phyloP scores from a whole-genome alignment of 2,797 vertebrate species.

The Borostomias antarcticus region DNA sequence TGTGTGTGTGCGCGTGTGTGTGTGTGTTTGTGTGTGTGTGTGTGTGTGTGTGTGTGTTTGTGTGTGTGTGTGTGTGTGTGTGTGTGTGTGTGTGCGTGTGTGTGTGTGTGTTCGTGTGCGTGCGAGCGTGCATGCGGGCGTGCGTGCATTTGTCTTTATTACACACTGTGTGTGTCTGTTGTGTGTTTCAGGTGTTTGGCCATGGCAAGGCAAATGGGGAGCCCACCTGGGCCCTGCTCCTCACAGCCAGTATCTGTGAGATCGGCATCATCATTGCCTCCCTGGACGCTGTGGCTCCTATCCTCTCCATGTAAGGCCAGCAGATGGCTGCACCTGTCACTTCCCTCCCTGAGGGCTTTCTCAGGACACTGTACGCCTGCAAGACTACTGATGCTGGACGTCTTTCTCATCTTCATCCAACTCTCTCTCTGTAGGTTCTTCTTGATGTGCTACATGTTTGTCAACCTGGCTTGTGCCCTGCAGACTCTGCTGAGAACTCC shows the following conservation, averaged over 20 bases:
- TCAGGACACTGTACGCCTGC: not conserved
- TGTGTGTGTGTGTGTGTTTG: not conserved
- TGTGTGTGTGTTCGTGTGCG: constrained; percentile 8
- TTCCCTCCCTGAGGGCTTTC: not conserved
- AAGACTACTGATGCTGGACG: not conserved
- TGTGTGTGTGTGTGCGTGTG: constrained; percentile 13
- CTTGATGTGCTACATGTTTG: constrained; percentile 99
- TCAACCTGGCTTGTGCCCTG: constrained; percentile 95
- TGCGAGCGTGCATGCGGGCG: not conserved
- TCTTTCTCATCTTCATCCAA: not conserved
- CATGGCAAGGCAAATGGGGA: constrained; percentile 96
- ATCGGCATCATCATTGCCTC: constrained; percentile 98
- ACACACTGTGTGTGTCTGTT: constrained; percentile 5
- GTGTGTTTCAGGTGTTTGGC: constrained; percentile 86
- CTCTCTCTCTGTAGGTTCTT: constrained; percentile 87
- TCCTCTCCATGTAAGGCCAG: constrained; percentile 92
- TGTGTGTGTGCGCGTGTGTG: not conserved
- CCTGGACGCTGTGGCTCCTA: constrained; percentile 94
- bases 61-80: constrained; percentile 1
- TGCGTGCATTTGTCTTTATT: not conserved
- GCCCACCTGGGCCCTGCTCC: constrained; percentile 95
- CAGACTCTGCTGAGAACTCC: constrained; percentile 95
- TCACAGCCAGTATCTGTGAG: constrained; percentile 95
- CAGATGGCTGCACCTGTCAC: not conserved
- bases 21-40: not conserved